These are phyloP conservation scores for Mirounga angustirostris DNA, from an alignment of 2,113 vertebrate genomes.

Conservation along the genomic window DNA sequence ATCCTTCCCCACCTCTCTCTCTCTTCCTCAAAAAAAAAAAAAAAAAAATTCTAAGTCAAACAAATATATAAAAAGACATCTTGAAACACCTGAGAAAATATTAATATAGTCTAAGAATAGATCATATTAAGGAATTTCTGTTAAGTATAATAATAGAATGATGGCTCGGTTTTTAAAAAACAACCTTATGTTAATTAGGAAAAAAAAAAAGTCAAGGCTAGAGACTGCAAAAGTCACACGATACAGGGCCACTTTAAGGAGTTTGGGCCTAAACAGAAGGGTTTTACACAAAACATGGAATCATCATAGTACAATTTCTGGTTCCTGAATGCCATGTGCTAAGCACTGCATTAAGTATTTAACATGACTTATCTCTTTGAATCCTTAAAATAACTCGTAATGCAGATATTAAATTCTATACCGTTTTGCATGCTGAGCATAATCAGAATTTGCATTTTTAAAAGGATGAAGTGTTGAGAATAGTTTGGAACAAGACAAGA, in stretches of 20 bases:
- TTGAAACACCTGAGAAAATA: neutral
- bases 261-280: neutral
- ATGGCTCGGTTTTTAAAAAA: neutral
- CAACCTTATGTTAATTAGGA: neutral
- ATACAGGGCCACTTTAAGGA: neutral
- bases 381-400: constrained; percentile 36
- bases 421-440: neutral
- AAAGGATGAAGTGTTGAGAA: neutral
- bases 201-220: neutral
- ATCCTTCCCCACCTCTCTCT: neutral
- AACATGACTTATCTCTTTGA: neutral
- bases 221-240: constrained; percentile 8
- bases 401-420: neutral
- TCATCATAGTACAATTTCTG: constrained; percentile 1
- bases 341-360: constrained; percentile 14
- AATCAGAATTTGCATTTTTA: constrained; percentile 8
- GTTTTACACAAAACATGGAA: neutral
- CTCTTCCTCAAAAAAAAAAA: no score
- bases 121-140: neutral
- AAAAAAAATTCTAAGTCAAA: neutral
- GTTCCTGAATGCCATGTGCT: constrained; percentile 45
- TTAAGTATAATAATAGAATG: neutral
- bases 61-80: neutral
- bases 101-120: neutral
- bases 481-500: constrained; percentile 11